Evolutionary conservation across 2,113 vertebrate species (phyloP), one percentile per base, ranked within the genome.

Genomic region (Sarotherodon lohbergeri): DNA sequence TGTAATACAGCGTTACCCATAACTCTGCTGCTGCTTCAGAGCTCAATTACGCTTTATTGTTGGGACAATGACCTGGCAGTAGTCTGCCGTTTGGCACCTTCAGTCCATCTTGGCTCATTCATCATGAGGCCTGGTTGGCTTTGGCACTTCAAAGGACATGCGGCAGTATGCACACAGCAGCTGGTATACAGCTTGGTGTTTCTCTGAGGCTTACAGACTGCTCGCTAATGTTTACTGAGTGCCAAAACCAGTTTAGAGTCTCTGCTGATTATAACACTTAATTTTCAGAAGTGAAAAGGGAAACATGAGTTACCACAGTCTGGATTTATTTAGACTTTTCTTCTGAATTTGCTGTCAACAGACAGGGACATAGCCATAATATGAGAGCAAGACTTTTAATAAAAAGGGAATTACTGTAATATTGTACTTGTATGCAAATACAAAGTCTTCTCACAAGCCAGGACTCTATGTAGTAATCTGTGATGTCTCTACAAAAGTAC

Each of bases 131-230:
- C 80, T 81, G 88, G 54, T 84, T 86, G 76, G 52, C 84, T 79
- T 59, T 24, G 22, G 87, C 57, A 80, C 84, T 91, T 90, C 76
- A 92, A 90, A 92, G 86, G 88, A 92, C 86, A 85, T 84, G 86
- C 48, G 71, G 86, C 86, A 87, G 86, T 86, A 86, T 86, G 84
- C 89, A 82, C 87, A 83, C 85, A 91, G 85, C 93, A 94, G 92
- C 94, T 94, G 94, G 91, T 88, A 27, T 82, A 48, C 90, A 91
- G 91, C 90, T 86, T 61, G 82, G 68, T 80, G 61, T 48, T 86
- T 86, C 82, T 84, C 55, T 80, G 86, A 29, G 84, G 89, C 80
- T 88, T 80, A 61, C 78, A 68, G 66, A 83, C 73, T 87, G 83
- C 80, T 86, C 84, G 87, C 71, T 73, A 82, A 76, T 90, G 87